Percentiles rank a stretch among this genome's conserved stretches.
Conservation (phyloP, 2,888 invertebrate genomes). For the Strigamia transsilvanica region DNA sequence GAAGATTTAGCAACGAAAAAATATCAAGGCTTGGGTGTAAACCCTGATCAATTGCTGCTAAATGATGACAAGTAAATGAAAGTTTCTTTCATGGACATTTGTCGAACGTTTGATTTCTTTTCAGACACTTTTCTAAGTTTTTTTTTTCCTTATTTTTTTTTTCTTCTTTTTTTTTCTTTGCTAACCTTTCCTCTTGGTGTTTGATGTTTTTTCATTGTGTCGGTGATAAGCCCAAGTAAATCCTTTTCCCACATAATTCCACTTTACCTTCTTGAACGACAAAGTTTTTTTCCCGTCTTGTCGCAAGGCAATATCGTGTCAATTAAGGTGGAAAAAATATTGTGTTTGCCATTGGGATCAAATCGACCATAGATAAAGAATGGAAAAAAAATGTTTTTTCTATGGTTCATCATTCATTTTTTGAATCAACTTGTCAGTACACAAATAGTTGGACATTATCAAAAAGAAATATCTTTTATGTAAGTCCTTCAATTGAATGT, state of each 20-base stretch:
- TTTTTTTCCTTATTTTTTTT: not conserved
- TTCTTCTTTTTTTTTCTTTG: not conserved
- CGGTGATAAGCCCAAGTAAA: not conserved
- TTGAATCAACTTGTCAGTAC: not conserved
- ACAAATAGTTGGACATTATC: not conserved
- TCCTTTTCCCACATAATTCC: not conserved
- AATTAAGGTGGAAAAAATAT: constrained; percentile 6
- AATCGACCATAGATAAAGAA: not conserved
- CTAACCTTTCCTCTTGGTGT: not conserved
- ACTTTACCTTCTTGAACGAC: not conserved
- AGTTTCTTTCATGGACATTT: not conserved
- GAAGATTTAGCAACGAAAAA: not conserved
- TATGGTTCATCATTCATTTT: not conserved
- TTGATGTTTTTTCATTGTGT: constrained; percentile 6
- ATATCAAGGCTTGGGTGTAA: not conserved
- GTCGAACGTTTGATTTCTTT: constrained; percentile 2
- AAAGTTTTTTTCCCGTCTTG: not conserved
- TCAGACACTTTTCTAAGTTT: not conserved
- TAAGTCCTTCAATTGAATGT: not conserved
- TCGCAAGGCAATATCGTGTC: constrained; percentile 3
- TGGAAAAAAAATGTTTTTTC: not conserved
- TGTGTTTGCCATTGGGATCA: not conserved
- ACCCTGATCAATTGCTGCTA: not conserved
- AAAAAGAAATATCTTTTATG: not conserved
- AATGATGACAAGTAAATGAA: not conserved